Conservation (phyloP, 2,888 invertebrate species). For the Mactromeris polynyma region DNA sequence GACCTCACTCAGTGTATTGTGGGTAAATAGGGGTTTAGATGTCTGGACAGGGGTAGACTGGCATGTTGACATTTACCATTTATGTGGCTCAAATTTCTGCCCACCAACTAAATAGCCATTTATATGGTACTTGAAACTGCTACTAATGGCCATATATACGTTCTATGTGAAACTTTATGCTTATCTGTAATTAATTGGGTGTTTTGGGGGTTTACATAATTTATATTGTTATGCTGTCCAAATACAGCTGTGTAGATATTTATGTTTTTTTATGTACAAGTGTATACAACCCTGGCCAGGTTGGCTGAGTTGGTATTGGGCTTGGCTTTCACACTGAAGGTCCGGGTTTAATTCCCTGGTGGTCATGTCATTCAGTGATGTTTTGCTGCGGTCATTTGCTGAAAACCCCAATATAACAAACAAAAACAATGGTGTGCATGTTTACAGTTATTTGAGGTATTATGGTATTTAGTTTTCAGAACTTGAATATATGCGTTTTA, state of each 20-base stretch:
- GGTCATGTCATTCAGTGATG: not conserved
- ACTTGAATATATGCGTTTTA: too few species aligned
- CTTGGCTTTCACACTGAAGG: not conserved
- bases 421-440: too few species aligned
- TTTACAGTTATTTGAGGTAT: too few species aligned
- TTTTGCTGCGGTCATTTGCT: too few species aligned
- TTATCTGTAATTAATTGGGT: not conserved
- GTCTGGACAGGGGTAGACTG: conserved; percentile 5
- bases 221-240: not conserved
- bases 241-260: not conserved
- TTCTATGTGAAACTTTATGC: not conserved
- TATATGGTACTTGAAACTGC: not conserved
- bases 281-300: not conserved
- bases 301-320: not conserved
- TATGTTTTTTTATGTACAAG: not conserved
- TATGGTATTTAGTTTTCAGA: too few species aligned
- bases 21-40: not conserved
- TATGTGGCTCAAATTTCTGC: conserved; percentile 18
- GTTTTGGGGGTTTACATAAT: not conserved
- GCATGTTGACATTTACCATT: conserved; percentile 37
- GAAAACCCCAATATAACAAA: too few species aligned
- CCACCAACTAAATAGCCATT: conserved; percentile 8
- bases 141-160: not conserved
- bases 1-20: not conserved
- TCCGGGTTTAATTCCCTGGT: too few species aligned